Percentiles rank a stretch among this genome's conserved stretches.
These are phyloP conservation scores for Hypena proboscidalis DNA, from an alignment of 2,888 invertebrate species.

Conservation along the genomic window DNA sequence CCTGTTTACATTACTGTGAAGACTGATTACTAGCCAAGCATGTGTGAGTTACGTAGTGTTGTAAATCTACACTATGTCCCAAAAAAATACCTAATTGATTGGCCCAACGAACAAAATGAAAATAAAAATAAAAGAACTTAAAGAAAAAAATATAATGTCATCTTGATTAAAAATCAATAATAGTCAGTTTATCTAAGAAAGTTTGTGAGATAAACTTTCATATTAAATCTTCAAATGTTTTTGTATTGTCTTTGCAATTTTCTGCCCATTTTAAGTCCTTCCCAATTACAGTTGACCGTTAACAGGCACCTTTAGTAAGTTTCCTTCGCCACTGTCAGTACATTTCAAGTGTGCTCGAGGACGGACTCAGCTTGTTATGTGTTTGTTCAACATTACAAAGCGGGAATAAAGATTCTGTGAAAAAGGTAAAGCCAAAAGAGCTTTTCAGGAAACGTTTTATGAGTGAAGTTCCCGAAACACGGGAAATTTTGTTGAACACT, in stretches of 20 bases:
- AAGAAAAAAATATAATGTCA: too few species aligned
- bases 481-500: too few species aligned
- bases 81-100: too few species aligned
- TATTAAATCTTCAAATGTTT: background rate
- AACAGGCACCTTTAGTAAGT: constrained; percentile 6
- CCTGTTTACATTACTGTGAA: too few species aligned
- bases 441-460: background rate
- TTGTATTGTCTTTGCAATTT: too few species aligned
- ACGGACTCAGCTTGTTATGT: constrained; percentile 15
- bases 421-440: constrained; percentile 14
- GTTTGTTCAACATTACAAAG: constrained; percentile 25
- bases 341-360: constrained; percentile 14
- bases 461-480: too few species aligned
- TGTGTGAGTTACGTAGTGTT: too few species aligned
- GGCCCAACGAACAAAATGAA: too few species aligned
- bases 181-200: background rate
- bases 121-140: too few species aligned
- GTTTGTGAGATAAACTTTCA: constrained; percentile 7
- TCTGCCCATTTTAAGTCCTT: constrained; percentile 10
- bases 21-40: too few species aligned
- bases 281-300: constrained; percentile 17
- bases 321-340: constrained; percentile 4
- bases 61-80: too few species aligned
- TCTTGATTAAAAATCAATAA: too few species aligned
- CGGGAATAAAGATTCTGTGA: constrained; percentile 21